These are phyloP conservation scores for Tetraodon nigroviridis DNA, from an alignment of 2,113 vertebrate species.

Conservation along the genomic window DNA sequence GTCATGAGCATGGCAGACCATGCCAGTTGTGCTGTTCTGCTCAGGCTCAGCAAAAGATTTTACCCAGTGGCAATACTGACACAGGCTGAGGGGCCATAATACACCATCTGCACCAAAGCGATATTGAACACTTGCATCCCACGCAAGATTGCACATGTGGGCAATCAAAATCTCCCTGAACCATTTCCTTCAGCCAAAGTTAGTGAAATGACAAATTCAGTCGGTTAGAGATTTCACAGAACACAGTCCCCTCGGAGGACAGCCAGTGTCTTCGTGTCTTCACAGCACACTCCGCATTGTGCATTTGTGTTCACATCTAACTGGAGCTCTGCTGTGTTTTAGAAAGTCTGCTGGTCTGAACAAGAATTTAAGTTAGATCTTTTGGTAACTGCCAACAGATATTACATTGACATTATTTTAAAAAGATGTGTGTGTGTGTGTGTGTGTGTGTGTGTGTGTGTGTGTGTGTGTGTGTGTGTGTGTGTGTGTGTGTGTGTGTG, in stretches of 20 bases:
- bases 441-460: neutral
- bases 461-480: neutral
- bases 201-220: constrained; percentile 52
- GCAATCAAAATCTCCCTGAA: constrained; percentile 42
- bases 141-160: constrained; percentile 45
- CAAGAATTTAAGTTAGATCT: constrained; percentile 31
- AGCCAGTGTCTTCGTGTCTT: constrained; percentile 45
- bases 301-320: constrained; percentile 50
- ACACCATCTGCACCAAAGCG: constrained; percentile 49
- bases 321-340: constrained; percentile 23
- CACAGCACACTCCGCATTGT: constrained; percentile 36
- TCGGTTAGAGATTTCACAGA: constrained; percentile 40
- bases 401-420: constrained; percentile 12
- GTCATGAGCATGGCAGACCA: constrained; percentile 11
- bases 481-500: neutral
- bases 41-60: constrained; percentile 31
- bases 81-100: constrained; percentile 27
- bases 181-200: constrained; percentile 45
- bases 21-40: constrained; percentile 28
- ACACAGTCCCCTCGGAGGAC: constrained; percentile 31
- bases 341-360: constrained; percentile 34
- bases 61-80: constrained; percentile 27
- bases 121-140: constrained; percentile 44
- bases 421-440: constrained; percentile 3
- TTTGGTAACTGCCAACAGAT: neutral